Evolutionary conservation across 2,113 vertebrate genomes (phyloP), one percentile per base, ranked within the genome.

Genomic region (Sapajus apella): DNA sequence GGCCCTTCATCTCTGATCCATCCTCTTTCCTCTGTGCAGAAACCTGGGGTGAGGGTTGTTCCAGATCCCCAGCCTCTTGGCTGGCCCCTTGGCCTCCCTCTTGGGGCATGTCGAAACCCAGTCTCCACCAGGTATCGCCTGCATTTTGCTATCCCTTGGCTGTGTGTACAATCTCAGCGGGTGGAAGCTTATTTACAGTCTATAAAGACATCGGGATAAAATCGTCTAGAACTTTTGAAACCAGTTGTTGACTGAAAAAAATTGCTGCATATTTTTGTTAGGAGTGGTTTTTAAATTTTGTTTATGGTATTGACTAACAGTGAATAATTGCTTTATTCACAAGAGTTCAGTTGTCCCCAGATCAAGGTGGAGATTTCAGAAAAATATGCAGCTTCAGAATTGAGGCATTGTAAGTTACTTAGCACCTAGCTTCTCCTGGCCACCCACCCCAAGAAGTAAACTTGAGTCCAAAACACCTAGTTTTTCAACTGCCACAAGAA

Each of bases 101-200:
- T 10, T 4, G 0, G 55, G 20, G 4, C 10, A 0, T 35, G 76
- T 72, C 17, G 2, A 35, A 32, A 86, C 43, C 9, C 32, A 30
- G 21, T 37, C 25, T 72, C 7, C 27, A 2, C 25, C 11, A 5
- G 0, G 2, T 32, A 27, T 4, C 2, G 0, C 25, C 3, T 35
- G 17, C 66, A 6, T 55, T 43, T 40, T 55, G 55, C 75, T 30
- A 0, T 5, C 4, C 3, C 61, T 2, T 17, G 75, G 6, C 47
- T 25, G n/a, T 27, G 37, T 27, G 47, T 81, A 56, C 40, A 27
- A 32, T 52, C 66, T 76, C 5, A 35, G 50, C 6, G 0, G 0
- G 70, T 66, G 61, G 58, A 40, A 35, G 55, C 64, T 55, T 81
- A 32, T 1, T 45, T 21, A 25, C 7, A 6, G 23, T 25, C 43